These are phyloP conservation scores for Poecilobothrus nobilitatus DNA, from an alignment of 2,888 invertebrate species.

Conservation along the genomic window DNA sequence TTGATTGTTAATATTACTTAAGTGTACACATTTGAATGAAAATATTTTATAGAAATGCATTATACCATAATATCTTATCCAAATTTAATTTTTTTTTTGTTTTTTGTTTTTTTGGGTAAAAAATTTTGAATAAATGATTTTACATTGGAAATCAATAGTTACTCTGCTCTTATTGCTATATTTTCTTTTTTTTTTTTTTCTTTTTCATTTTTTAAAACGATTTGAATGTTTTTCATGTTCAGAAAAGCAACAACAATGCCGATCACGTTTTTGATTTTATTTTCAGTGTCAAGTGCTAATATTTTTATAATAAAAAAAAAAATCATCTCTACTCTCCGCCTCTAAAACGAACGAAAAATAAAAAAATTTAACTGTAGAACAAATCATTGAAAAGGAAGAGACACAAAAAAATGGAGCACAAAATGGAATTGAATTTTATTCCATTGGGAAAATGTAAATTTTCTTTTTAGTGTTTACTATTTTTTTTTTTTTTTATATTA, in stretches of 20 bases:
- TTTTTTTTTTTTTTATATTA: too few species aligned
- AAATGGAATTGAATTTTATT: neutral
- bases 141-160: neutral
- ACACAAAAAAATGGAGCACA: neutral
- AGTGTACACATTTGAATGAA: too few species aligned
- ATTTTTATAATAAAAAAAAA: neutral
- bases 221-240: neutral
- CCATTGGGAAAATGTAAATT: neutral
- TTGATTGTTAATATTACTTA: too few species aligned
- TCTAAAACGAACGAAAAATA: neutral
- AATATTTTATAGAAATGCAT: too few species aligned
- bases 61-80: too few species aligned
- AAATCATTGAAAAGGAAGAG: neutral
- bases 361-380: neutral
- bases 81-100: too few species aligned
- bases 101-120: too few species aligned
- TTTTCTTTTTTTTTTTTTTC: neutral
- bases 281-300: constrained; percentile 4
- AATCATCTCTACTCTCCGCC: neutral
- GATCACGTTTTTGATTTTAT: constrained; percentile 4
- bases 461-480: too few species aligned
- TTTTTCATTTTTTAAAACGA: neutral
- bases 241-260: neutral
- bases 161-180: neutral
- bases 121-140: neutral